Conservation (phyloP, 2,797 vertebrate species). For the Danio aesculapii region DNA sequence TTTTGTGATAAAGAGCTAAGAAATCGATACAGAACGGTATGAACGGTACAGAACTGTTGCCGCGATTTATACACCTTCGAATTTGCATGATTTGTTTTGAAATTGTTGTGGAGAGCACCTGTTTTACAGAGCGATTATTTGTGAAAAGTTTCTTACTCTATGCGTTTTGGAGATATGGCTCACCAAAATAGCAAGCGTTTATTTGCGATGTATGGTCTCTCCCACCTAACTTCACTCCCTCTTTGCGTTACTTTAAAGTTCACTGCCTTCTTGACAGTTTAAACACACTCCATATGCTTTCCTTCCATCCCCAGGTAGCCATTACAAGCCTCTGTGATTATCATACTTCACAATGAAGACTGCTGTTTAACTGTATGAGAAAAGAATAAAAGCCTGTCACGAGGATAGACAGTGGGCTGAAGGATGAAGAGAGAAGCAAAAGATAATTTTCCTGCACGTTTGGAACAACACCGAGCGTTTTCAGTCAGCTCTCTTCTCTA, state of each 20-base stretch:
- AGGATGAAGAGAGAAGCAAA: conserved; percentile 19
- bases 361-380: conserved; percentile 42
- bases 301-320: conserved; percentile 42
- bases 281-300: conserved; percentile 3
- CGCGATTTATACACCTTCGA: no score
- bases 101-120: neutral
- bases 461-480: neutral
- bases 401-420: conserved; percentile 16
- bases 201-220: neutral
- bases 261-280: conserved; percentile 23
- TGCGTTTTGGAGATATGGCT: neutral
- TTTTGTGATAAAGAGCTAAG: no score
- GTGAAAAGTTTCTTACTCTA: neutral
- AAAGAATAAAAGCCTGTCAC: conserved; percentile 52
- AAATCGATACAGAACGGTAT: neutral
- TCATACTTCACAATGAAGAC: conserved; percentile 40
- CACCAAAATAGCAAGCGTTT: conserved; percentile 3
- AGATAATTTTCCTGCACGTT: conserved; percentile 16
- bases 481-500: neutral
- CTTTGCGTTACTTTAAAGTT: neutral
- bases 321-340: conserved; percentile 56
- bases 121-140: neutral
- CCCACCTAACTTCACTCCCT: neutral
- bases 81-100: neutral
- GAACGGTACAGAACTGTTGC: neutral